Evolutionary conservation across 2,113 vertebrate genomes (phyloP), one percentile per base, ranked within the genome.

Genomic region (Brienomyrus brachyistius): DNA sequence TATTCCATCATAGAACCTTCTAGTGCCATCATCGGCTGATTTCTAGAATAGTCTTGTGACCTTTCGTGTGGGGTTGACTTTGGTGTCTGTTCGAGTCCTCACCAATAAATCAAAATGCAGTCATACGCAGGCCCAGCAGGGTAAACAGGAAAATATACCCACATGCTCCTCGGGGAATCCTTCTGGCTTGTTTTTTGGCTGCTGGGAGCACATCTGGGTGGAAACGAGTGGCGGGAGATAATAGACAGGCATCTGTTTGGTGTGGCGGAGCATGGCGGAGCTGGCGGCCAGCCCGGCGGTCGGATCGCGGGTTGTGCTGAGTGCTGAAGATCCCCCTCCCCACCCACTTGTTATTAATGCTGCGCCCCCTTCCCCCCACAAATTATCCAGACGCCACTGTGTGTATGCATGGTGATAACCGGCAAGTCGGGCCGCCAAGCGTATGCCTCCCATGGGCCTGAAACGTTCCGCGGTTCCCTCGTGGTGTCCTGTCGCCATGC

Each of bases 381-480:
- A n/a, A 84, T 90, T 91, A 89, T 89, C 87, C 88, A 90, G 27
- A 86, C n/a, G 54, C 82, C 74, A 50, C 51, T 90, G 88, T 59
- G 43, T 21, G n/a, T 48, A 19, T 7, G n/a, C n/a, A 62, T 27
- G 47, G 40, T 5, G 88, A 89, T 83, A 80, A 84, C 80, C 6
- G 77, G 51, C 52, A 27, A n/a, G 83, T 21, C 35, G 3, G 45
- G 40, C 59, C 21, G 19, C 50, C 10, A 13, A 87, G 66, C 89
- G 13, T 48, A 87, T 77, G 85, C 62, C 51, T 62, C 62, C 9
- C 9, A 4, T 3, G 51, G 62, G 85, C 84, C 62, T n/a, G 59
- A 56, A 27, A 51, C 45, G 0, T 11, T n/a, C 51, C 86, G 17
- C 27, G 11, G 45, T 51, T 50, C 66, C 59, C 21, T 45, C 56